Conservation (phyloP, 2,888 invertebrate genomes). For the Acrobasis consociella region DNA sequence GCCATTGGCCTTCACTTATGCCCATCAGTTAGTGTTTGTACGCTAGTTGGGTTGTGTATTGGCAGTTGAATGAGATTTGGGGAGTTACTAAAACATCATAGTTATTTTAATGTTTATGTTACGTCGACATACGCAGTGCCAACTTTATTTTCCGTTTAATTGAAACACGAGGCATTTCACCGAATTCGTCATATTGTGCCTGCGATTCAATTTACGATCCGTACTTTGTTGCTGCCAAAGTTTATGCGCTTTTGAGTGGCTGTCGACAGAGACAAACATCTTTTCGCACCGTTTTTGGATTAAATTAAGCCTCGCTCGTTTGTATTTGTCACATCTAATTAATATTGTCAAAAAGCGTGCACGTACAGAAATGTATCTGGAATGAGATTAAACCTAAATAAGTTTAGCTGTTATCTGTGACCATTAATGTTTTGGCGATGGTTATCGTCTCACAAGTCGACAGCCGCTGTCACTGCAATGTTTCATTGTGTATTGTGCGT, state of each 20-base stretch:
- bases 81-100: conserved; percentile 56
- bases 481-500: not conserved
- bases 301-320: conserved; percentile 32
- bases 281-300: conserved; percentile 31
- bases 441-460: not conserved
- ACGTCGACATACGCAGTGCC: conserved; percentile 62
- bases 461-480: not conserved
- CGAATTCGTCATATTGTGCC: conserved; percentile 60
- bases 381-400: not conserved
- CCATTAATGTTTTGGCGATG: not conserved
- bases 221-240: conserved; percentile 49
- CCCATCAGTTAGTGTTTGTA: conserved; percentile 28
- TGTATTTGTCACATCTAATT: conserved; percentile 32
- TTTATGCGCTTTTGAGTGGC: conserved; percentile 40
- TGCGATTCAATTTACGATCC: conserved; percentile 56
- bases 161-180: conserved; percentile 68
- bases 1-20: conserved; percentile 21
- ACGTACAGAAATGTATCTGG: not conserved
- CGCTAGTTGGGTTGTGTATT: conserved; percentile 41
- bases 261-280: conserved; percentile 29
- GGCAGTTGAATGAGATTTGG: conserved; percentile 60
- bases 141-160: conserved; percentile 70
- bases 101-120: conserved; percentile 67
- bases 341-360: conserved; percentile 25
- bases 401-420: not conserved